Evolutionary conservation across 2,797 vertebrate species (phyloP).

Genomic region (Malurus splendens): DNA sequence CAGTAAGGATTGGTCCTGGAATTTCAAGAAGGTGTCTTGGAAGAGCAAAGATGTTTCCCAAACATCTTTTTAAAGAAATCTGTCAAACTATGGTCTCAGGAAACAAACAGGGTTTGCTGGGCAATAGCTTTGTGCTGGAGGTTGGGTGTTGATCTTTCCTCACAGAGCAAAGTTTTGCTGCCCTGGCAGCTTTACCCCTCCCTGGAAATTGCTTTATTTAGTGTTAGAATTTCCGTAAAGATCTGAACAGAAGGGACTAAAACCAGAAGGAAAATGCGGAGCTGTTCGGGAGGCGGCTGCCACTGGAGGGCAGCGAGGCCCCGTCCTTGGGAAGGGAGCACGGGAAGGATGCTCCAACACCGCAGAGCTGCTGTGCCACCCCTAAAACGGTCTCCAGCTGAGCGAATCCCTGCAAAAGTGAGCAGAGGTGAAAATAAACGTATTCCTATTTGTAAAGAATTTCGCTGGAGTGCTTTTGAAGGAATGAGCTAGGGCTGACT

Average conservation of each 20-base stretch:
- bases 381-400: accelerated
- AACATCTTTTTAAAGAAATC: neutral
- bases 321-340: neutral
- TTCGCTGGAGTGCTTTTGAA: neutral
- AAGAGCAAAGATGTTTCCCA: neutral
- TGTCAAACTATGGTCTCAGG: neutral
- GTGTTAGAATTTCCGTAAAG: accelerated
- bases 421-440: neutral
- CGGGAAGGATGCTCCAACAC: accelerated
- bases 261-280: neutral
- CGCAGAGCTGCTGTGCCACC: accelerated
- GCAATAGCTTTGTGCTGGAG: neutral
- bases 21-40: neutral
- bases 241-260: neutral
- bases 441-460: neutral
- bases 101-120: neutral
- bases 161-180: neutral
- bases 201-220: neutral
- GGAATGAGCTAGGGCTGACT: neutral
- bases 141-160: accelerated
- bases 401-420: neutral
- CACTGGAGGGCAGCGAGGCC: conserved; percentile 39
- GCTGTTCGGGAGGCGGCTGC: neutral
- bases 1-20: neutral
- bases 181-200: neutral